Base-by-base conservation (phyloP, 2,888 invertebrate species). In the Cataglyphis cursor region DNA sequence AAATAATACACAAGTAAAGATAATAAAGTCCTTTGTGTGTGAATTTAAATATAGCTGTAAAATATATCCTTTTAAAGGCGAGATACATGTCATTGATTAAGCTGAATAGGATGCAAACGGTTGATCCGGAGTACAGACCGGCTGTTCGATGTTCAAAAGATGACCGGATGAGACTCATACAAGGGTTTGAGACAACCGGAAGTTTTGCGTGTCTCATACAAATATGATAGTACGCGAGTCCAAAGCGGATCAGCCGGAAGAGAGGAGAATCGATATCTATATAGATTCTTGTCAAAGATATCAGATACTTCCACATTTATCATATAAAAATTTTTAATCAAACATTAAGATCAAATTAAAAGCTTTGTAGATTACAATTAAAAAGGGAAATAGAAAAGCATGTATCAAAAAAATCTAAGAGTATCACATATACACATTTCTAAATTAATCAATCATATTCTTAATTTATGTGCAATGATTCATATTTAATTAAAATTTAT, bases 131-230 rank as follows among this genome's bases (percentile, higher is more conserved):
- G 88, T 78, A 83, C 76, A 41, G 44, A 62, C 68, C 62, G 66
- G 41, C 72, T 78, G 59, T 48, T 62, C 80, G 82, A 85, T 81
- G 82, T 62, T 89, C 76, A 84, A 87, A 88, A 83, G 90, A 81
- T 85, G 85, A 88, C 90, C 91, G 90, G 91, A 90, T 87, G 91
- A 21, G 82, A 87, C 78, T 28, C 76, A 81, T 35, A 76, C 73
- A 87, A 87, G 90, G 87, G 85, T 84, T 83, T 81, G 81, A 76
- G 74, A 81, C 81, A 91, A 80, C 87, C 87, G 90, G 91, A 90
- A 91, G 85, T 80, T 41, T 73, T 81, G 81, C 73, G 83, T 65
- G 86, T 65, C 82, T 48, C 48, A 41, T 80, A 70, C 75, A 80
- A 81, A 83, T 73, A 54, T 72, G 74, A 81, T 82, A 84, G 57